A percentile compares a stretch with the other conserved stretches of the same genome.
These are phyloP conservation scores for Ictidomys tridecemlineatus DNA, from an alignment of 2,113 vertebrate genomes.

Conservation along the genomic window DNA sequence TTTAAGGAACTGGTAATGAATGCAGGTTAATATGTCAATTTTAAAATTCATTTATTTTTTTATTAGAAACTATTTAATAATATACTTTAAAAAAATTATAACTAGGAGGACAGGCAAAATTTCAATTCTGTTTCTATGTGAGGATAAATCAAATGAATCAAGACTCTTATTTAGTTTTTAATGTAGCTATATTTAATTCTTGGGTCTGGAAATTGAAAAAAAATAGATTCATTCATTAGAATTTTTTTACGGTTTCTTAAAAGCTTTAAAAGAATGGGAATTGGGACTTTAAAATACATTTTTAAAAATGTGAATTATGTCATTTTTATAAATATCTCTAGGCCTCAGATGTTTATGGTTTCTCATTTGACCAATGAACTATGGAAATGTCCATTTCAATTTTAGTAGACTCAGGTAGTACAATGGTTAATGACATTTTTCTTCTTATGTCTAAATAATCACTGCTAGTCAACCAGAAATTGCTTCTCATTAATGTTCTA, in stretches of 20 bases:
- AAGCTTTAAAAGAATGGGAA: neutral
- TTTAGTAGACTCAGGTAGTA: neutral
- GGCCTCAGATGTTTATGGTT: neutral
- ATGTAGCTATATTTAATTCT: neutral
- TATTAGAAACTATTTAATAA: slow-evolving; percentile 34
- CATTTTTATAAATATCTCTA: neutral
- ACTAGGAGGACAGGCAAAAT: slow-evolving; percentile 35
- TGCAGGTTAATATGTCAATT: slow-evolving; percentile 64
- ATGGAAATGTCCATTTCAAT: neutral
- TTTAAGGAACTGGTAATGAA: slow-evolving; percentile 23
- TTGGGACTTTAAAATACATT: neutral
- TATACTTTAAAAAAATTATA: slow-evolving; percentile 58
- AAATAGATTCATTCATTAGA: neutral
- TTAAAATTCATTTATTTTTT: slow-evolving; percentile 66
- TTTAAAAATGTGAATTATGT: neutral
- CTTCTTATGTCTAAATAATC: neutral
- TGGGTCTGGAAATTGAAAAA: neutral
- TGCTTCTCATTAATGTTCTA: neutral
- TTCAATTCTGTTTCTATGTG: neutral
- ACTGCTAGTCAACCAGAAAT: neutral
- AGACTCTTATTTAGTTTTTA: neutral
- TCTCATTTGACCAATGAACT: neutral
- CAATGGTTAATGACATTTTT: neutral
- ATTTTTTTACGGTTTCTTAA: neutral
- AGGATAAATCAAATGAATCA: neutral